A percentile compares a stretch with the other conserved stretches of the same genome.
Conservation (phyloP, 2,888 invertebrate species). For the Pogonocherus hispidulus region DNA sequence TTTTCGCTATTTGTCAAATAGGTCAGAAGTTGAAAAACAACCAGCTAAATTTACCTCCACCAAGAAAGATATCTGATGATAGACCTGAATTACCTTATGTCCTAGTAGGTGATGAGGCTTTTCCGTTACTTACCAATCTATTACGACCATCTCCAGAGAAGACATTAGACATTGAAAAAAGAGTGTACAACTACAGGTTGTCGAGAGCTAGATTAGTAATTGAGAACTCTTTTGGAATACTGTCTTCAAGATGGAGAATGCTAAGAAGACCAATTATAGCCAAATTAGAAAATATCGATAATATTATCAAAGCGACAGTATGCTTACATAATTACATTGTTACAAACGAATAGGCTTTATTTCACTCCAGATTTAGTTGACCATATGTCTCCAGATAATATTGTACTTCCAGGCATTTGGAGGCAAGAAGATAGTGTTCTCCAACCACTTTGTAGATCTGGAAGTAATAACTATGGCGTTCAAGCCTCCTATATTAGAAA, state of each 20-base stretch:
- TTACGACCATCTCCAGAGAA: constrained; percentile 27
- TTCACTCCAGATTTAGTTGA: constrained; percentile 12
- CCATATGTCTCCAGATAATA: neutral
- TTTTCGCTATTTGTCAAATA: constrained; percentile 8
- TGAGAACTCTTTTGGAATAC: constrained; percentile 24
- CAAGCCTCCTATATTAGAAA: constrained; percentile 13
- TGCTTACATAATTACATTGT: constrained; percentile 17
- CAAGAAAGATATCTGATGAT: neutral
- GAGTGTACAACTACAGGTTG: constrained; percentile 31
- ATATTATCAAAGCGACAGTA: constrained; percentile 17
- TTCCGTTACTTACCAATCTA: constrained; percentile 16
- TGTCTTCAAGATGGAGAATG: constrained; percentile 23
- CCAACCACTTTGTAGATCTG: constrained; percentile 1
- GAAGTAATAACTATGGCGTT: constrained; percentile 9
- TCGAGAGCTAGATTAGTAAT: constrained; percentile 14
- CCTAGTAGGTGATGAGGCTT: constrained; percentile 23
- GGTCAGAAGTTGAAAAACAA: constrained; percentile 11
- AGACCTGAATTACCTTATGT: constrained; percentile 18
- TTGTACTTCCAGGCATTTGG: neutral
- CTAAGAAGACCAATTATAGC: constrained; percentile 20
- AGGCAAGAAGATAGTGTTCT: neutral
- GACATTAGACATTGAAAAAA: constrained; percentile 1
- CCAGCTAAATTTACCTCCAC: constrained; percentile 17
- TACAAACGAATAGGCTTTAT: neutral
- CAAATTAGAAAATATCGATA: constrained; percentile 10